phyloP scores from a whole-genome alignment of 1,140 invertebrate species.

The Episyrphus balteatus region DNA sequence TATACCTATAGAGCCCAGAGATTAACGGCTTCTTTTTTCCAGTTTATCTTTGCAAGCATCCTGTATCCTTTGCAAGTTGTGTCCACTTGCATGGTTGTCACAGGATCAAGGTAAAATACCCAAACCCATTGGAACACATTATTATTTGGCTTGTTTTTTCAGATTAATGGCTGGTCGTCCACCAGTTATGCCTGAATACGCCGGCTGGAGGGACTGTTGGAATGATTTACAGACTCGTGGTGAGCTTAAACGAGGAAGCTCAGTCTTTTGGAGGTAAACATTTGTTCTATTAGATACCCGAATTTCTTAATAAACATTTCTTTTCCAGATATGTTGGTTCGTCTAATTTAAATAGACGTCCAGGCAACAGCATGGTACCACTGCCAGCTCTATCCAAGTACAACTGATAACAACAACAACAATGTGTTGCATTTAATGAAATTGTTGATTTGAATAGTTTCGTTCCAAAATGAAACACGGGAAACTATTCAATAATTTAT shows the following conservation, averaged over 20 bases:
- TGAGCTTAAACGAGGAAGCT: slow-evolving; percentile 74
- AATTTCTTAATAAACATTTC: too few relatives aligned
- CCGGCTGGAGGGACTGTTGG: slow-evolving; percentile 69
- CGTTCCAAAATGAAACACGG: too few relatives aligned
- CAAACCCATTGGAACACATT: not conserved
- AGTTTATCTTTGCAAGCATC: slow-evolving; percentile 54
- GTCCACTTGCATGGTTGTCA: slow-evolving; percentile 76
- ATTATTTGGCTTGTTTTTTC: slow-evolving; percentile 12
- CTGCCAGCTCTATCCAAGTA: too few relatives aligned
- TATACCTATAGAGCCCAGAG: not conserved
- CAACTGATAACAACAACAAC: too few relatives aligned
- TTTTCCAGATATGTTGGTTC: too few relatives aligned
- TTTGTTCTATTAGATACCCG: too few relatives aligned
- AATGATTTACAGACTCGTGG: slow-evolving; percentile 55
- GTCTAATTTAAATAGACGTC: too few relatives aligned
- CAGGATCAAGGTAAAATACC: slow-evolving; percentile 51
- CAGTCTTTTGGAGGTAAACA: slow-evolving; percentile 48
- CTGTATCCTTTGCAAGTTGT: slow-evolving; percentile 81
- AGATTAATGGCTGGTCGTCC: slow-evolving; percentile 64
- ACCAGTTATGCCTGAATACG: slow-evolving; percentile 69
- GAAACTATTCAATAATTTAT: too few relatives aligned
- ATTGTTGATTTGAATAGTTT: too few relatives aligned
- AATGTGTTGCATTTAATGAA: too few relatives aligned
- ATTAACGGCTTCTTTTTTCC: slow-evolving; percentile 29
- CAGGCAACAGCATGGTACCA: too few relatives aligned